phyloP scores from a whole-genome alignment of 2,888 invertebrate genomes.

The Pinctada fucata region DNA sequence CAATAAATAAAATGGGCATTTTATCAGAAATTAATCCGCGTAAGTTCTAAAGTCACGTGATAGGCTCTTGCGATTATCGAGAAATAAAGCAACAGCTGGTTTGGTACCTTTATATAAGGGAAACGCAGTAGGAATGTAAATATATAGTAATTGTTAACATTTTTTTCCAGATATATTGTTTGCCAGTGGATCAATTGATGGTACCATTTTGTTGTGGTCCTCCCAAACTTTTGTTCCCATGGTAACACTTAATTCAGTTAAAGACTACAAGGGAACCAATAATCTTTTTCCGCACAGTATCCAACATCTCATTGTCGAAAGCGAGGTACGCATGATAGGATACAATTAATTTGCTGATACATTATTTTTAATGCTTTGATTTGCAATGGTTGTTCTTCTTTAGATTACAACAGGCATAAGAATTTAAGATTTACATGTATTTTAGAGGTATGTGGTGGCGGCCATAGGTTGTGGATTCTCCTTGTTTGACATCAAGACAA shows the following conservation, averaged over 20 bases:
- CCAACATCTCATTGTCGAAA: slow-evolving; percentile 65
- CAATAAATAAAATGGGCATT: too few species aligned
- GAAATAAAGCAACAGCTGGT: too few species aligned
- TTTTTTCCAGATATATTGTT: slow-evolving; percentile 58
- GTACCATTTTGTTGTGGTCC: slow-evolving; percentile 69
- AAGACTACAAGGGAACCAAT: slow-evolving; percentile 63
- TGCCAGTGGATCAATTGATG: slow-evolving; percentile 73
- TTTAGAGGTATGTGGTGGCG: slow-evolving; percentile 69
- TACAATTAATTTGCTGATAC: too few species aligned
- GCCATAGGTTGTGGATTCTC: slow-evolving; percentile 70
- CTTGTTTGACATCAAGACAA: slow-evolving; percentile 62
- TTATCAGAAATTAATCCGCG: too few species aligned
- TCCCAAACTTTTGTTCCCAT: slow-evolving; percentile 60
- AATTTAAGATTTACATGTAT: background rate
- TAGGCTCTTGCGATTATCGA: too few species aligned
- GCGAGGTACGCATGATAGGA: slow-evolving; percentile 52
- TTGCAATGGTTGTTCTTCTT: too few species aligned
- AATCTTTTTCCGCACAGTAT: slow-evolving; percentile 70
- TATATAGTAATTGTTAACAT: background rate
- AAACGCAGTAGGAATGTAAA: too few species aligned
- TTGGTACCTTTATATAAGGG: too few species aligned
- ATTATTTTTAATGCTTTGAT: too few species aligned
- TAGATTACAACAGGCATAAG: too few species aligned
- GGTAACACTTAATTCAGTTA: slow-evolving; percentile 61
- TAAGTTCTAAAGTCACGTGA: too few species aligned